Percentiles rank a stretch among this genome's conserved stretches.
Conservation (phyloP, 2,797 vertebrate genomes). For the Hapalemur alaotrensis region DNA sequence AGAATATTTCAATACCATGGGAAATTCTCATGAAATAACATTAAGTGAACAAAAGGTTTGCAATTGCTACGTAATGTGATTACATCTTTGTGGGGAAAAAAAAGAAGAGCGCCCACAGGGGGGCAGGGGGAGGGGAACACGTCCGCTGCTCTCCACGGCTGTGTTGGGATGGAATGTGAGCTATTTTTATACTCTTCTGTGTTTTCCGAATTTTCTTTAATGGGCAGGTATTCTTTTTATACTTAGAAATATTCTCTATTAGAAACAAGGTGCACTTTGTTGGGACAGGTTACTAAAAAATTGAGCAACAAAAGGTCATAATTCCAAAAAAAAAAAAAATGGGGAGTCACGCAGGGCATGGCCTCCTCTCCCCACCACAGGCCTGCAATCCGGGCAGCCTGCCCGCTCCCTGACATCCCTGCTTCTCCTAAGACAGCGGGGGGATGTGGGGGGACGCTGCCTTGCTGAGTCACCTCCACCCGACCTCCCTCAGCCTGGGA, state of each 20-base stretch:
- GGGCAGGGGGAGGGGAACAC: no score
- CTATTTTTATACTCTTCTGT: neutral
- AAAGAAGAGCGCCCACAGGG: accelerated
- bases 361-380: neutral
- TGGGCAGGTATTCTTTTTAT: neutral
- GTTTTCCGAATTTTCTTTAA: neutral
- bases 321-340: neutral
- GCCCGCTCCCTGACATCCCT: no score
- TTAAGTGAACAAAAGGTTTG: neutral
- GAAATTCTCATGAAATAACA: neutral
- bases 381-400: neutral
- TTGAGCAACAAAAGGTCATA: neutral
- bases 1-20: neutral
- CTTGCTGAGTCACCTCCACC: neutral
- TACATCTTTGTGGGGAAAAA: neutral
- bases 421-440: neutral
- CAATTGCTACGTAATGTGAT: neutral
- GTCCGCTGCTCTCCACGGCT: neutral
- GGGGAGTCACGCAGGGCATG: neutral
- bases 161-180: neutral
- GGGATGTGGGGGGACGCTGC: accelerated
- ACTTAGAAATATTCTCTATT: neutral
- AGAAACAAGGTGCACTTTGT: neutral
- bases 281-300: neutral
- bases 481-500: neutral